Percentiles rank a stretch among this genome's conserved stretches.
phyloP scores from a whole-genome alignment of 2,888 invertebrate species.

The Sicus ferrugineus region DNA sequence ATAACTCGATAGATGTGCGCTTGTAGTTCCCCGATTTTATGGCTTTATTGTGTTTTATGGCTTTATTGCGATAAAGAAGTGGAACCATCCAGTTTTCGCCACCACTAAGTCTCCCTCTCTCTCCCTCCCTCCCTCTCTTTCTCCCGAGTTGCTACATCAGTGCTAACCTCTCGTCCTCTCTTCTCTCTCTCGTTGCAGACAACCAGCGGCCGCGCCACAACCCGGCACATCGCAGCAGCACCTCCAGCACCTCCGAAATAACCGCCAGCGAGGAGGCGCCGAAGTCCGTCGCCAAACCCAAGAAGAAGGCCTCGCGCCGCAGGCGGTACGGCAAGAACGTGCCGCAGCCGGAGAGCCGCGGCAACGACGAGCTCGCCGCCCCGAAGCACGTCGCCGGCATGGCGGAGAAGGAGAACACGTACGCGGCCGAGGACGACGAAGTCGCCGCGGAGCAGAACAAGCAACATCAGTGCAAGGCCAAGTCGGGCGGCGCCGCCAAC shows the following conservation, averaged over 20 bases:
- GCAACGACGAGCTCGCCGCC: neutral
- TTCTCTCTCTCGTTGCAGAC: constrained; percentile 43
- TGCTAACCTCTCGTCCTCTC: neutral
- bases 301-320: constrained; percentile 35
- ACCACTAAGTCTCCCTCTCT: no score
- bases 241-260: constrained; percentile 52
- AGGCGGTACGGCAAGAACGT: constrained; percentile 38
- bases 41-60: no score
- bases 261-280: constrained; percentile 54
- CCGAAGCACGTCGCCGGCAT: constrained; percentile 37
- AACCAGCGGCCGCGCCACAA: constrained; percentile 52
- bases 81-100: no score
- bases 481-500: constrained; percentile 32
- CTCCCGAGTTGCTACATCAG: no score
- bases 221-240: constrained; percentile 56
- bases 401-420: constrained; percentile 38
- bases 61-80: no score
- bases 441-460: constrained; percentile 23
- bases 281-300: constrained; percentile 38
- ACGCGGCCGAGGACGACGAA: constrained; percentile 26
- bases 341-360: neutral
- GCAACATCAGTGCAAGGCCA: constrained; percentile 33
- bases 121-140: no score
- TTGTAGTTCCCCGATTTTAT: no score
- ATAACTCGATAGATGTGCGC: no score